Base-by-base conservation (phyloP, 2,797 vertebrate species). In the Paratrypauchen microcephalus region DNA sequence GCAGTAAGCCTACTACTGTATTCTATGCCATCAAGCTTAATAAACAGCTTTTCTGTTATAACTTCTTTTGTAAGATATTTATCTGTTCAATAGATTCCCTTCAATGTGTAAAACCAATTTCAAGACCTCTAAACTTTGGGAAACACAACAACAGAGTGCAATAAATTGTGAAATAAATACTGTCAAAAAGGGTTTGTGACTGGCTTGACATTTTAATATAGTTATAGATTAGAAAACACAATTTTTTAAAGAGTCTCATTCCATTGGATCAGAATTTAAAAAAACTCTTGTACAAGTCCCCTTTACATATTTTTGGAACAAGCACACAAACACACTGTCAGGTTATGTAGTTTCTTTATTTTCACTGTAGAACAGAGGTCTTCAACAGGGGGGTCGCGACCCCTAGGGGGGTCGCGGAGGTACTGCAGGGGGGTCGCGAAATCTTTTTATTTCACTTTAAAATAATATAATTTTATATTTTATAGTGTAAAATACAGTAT, bases 1-100 rank as follows among this genome's bases (percentile, higher is more conserved):
- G 81, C 16, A 19, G 32, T 65, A 54, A 9, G 18, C 54, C 81
- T 78, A 72, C 77, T 82, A 88, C 79, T 65, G 11, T 41, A 39
- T 61, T 36, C 19, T 39, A 23, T 39, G 32, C 36, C 59, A 61
- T 61, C 39, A 74, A 77, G 57, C 19, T 24, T 64, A 64, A 63
- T 63, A 73, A 76, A 74, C 47, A 73, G 71, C 58, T 66, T 61
- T 65, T 74, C 4, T 5, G 59, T 73, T 72, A 57, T 69, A 57
- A 62, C 19, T 85, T 12, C 81, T 87, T 84, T 63, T 75, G 83
- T 64, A 28, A 69, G 15, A 24, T 2, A 28, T 26, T 24, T 57
- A 26, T 13, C 55, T 28, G 55, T 57, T 57, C 23, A 26, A 28
- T 16, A 57, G 16, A 28, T 7, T 57, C 55, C 54, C 54, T 55